Evolutionary conservation across 1,140 invertebrate genomes (phyloP), one percentile per base, ranked within the genome.

Genomic region (Heliconius hermathena): DNA sequence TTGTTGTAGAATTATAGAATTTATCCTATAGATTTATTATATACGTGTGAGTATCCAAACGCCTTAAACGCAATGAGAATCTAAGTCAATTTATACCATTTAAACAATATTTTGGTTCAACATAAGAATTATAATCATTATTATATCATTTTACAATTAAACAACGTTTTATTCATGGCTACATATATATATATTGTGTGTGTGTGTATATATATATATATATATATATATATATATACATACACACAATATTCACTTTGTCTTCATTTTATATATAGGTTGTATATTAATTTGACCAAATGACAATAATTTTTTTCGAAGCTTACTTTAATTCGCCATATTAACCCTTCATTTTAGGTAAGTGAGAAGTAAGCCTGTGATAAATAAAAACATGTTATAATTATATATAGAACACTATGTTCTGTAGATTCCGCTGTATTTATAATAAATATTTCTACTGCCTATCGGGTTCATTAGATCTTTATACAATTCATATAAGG

Each of bases 81-180:
- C 84, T 88, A 89, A 90, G 88, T 89, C 88, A 90, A 85, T 91
- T 89, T 86, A 83, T 88, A 88, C 88, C 88, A 88, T 92, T 89
- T 89, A 84, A 87, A 75, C 75, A 84, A 86, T 89, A 89, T 88
- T 91, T 92, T 91, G 89, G 84, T 22, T 66, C 2, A 66, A 26
- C 11, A 66, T 66, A 66, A 16, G 4, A 66, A 66, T 66, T 16
- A 60, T 60, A 26, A 60, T 9, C 8, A 6, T 29, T 16, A 29
- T 26, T 66, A 26, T 29, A 26, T 0, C 22, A 13, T 60, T 60
- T 60, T 60, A 60, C 22, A 60, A 66, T 29, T 26, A 66, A 66
- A 66, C 60, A 29, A 29, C 3, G 18, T 66, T 29, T 66, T 6
- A 13, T 66, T 66, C 22, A 66, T 29, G n/a, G 2, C 60, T 66